Conservation (phyloP, 2,888 invertebrate genomes). For the Silvanus unidentatus region DNA sequence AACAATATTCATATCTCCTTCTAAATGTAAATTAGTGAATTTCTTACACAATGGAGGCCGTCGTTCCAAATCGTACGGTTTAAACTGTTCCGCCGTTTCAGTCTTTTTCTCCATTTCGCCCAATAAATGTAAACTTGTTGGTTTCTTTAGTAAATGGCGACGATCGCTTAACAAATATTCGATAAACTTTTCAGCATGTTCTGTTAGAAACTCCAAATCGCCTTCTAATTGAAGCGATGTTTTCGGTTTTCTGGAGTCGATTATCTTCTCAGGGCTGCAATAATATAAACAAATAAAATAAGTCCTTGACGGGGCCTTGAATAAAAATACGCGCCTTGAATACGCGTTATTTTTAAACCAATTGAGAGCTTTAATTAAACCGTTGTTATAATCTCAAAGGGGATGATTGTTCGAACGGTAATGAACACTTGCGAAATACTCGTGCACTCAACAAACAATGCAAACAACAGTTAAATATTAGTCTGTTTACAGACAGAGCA, state of each 20-base stretch:
- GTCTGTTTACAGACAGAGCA: neutral
- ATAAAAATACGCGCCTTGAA: no score
- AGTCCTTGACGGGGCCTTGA: no score
- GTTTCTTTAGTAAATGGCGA: constrained; percentile 44
- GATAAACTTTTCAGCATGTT: constrained; percentile 48
- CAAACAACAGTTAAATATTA: no score
- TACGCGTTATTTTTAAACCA: no score
- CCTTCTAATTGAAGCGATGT: constrained; percentile 50
- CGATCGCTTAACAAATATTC: constrained; percentile 45
- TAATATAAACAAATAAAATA: no score
- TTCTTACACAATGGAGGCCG: constrained; percentile 45
- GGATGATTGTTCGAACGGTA: no score
- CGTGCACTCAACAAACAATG: no score
- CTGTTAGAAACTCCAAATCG: constrained; percentile 46
- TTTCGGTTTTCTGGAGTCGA: constrained; percentile 6
- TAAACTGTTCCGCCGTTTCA: constrained; percentile 49
- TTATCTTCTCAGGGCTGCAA: no score
- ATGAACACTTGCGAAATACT: no score
- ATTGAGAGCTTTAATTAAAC: no score
- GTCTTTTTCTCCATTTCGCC: constrained; percentile 47
- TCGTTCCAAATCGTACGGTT: constrained; percentile 45
- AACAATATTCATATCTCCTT: constrained; percentile 42
- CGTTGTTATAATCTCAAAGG: no score
- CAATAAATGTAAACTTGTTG: constrained; percentile 37
- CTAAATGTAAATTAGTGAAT: constrained; percentile 47